Evolutionary conservation across 2,797 vertebrate genomes (phyloP), one percentile per base, ranked within the genome.

Genomic region (Propithecus perrieri): DNA sequence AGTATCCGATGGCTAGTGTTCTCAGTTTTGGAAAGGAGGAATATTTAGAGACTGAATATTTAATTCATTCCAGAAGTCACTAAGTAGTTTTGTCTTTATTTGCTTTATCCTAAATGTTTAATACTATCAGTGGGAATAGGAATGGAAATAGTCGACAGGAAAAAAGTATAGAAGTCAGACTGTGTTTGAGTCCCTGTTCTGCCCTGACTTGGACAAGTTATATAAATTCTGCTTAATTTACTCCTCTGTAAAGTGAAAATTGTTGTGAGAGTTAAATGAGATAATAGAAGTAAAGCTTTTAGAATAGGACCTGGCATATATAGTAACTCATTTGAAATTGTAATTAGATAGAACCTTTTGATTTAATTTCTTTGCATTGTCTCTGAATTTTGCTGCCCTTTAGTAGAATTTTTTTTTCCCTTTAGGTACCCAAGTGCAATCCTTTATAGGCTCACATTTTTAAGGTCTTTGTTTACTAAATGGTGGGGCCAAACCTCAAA

Each of bases 201-300:
- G 7, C 87, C 24, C n/a, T 59, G 43, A 89, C 48, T 74, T 93
- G 57, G 65, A 65, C 10, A 92, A 57, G 50, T 81, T 90, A 59
- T 75, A 86, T 93, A 97, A 86, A 83, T 90, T 85, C 11, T 85
- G 76, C 65, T 90, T 94, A 84, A 76, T 86, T 92, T 96, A 43
- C 48, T 79, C 7, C 22, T 72, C 43, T 83, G 30, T 86, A 74
- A 81, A 85, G 50, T 96, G 14, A 75, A 86, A 67, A 65, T 94
- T 88, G 79, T 55, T 90, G 80, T 63, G 59, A 93, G 38, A 41
- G 57, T 84, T 93, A 94, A 96, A 95, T 85, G 57, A 89, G 13
- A 85, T 55, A 86, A 67, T 78, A 6, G 63, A 80, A 91, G 33
- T 59, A 85, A 81, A 85, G 35, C 9, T 55, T 75, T 72, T 74